Evolutionary conservation across 2,888 invertebrate genomes (phyloP).

Genomic region (Epinotia brunnichana): DNA sequence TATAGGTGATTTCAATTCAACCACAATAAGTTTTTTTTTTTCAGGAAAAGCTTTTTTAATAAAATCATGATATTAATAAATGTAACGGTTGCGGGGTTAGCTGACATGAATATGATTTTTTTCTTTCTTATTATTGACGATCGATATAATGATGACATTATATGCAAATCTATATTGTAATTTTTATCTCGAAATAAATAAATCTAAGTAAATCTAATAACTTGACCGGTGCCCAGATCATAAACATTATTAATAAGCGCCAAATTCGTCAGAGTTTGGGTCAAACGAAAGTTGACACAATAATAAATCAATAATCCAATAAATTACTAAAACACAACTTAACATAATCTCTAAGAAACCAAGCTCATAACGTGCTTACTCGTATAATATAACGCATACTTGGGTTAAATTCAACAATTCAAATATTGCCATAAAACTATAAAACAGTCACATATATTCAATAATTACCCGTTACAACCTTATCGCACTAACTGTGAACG

Average conservation of each 20-base stretch:
- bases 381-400: conserved; percentile 6
- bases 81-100: too few species aligned
- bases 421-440: conserved; percentile 33
- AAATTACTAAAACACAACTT: not conserved
- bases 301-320: conserved; percentile 3
- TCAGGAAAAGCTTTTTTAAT: too few species aligned
- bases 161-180: too few species aligned
- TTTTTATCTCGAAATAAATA: too few species aligned
- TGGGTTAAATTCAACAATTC: not conserved
- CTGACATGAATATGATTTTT: too few species aligned
- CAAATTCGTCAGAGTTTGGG: not conserved
- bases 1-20: too few species aligned
- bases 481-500: not conserved
- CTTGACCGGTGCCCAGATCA: too few species aligned
- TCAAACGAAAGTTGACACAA: not conserved
- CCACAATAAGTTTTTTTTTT: too few species aligned
- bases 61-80: not conserved
- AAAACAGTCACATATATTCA: conserved; percentile 7
- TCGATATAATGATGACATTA: too few species aligned
- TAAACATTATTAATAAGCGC: too few species aligned
- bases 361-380: conserved; percentile 1
- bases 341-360: not conserved
- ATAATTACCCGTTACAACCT: not conserved
- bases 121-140: too few species aligned
- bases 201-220: too few species aligned